phyloP scores from a whole-genome alignment of 2,888 invertebrate genomes.

The Brachylomia viminalis region DNA sequence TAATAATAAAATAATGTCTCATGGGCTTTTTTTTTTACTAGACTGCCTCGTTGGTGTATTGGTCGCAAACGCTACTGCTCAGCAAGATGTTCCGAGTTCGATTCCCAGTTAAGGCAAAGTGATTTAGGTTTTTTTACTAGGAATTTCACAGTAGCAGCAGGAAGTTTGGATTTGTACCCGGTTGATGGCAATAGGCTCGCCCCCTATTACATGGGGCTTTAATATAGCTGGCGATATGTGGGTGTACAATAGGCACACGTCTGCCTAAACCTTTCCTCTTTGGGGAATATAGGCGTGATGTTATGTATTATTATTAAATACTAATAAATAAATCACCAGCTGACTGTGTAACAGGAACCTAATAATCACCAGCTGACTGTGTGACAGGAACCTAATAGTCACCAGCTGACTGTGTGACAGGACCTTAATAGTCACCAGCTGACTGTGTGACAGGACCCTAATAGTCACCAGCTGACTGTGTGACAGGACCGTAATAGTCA shows the following conservation, averaged over 20 bases:
- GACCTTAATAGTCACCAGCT: neutral
- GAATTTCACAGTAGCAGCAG: neutral
- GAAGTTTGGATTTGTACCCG: neutral
- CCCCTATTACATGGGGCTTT: neutral
- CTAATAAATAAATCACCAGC: slow-evolving; percentile 5
- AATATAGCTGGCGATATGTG: neutral
- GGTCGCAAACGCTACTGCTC: neutral
- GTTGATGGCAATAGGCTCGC: neutral
- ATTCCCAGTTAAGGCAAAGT: neutral
- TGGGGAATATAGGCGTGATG: neutral
- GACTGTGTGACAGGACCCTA: slow-evolving; percentile 9
- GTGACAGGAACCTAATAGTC: too few relatives aligned
- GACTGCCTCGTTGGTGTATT: neutral
- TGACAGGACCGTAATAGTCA: slow-evolving; percentile 16
- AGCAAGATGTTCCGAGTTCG: neutral
- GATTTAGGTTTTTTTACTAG: neutral
- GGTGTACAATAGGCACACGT: neutral
- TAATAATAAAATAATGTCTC: neutral
- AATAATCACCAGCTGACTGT: too few relatives aligned
- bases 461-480: neutral
- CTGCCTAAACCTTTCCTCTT: neutral
- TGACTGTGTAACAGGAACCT: too few relatives aligned
- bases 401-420: too few relatives aligned
- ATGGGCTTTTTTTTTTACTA: neutral
- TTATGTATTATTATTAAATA: neutral